These are phyloP conservation scores for Synanthedon formicaeformis DNA, from an alignment of 2,888 invertebrate species.

Conservation along the genomic window DNA sequence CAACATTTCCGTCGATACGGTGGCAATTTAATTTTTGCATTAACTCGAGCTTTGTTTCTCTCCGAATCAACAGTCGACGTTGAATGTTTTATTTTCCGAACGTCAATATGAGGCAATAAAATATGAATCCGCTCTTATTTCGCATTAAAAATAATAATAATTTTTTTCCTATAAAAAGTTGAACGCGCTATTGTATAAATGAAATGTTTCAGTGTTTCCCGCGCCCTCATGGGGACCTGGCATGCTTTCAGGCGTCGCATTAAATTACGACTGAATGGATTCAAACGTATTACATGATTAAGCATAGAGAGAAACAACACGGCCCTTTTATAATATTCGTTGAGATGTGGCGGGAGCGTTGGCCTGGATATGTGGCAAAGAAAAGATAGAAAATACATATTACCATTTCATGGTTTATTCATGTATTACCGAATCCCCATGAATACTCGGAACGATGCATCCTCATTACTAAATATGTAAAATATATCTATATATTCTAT, in stretches of 20 bases:
- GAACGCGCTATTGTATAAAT: not conserved
- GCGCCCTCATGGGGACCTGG: conserved; percentile 3
- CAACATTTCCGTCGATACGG: too few relatives aligned
- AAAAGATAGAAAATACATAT: conserved; percentile 11
- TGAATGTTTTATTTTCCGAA: too few relatives aligned
- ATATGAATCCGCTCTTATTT: too few relatives aligned
- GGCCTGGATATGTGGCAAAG: conserved; percentile 7
- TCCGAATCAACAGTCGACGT: too few relatives aligned
- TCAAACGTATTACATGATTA: conserved; percentile 4
- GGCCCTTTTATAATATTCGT: not conserved
- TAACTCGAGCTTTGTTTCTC: too few relatives aligned
- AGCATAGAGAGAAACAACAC: not conserved
- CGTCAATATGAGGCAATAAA: too few relatives aligned
- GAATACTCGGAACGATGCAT: conserved; percentile 6
- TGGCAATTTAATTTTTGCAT: too few relatives aligned
- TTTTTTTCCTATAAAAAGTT: not conserved
- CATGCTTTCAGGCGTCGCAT: conserved; percentile 8
- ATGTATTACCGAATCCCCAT: conserved; percentile 13
- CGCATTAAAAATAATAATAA: too few relatives aligned
- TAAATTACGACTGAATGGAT: conserved; percentile 13
- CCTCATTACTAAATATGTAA: not conserved
- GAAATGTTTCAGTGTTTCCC: conserved; percentile 1
- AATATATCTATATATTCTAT: not conserved
- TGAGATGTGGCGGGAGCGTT: not conserved
- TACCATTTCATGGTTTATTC: conserved; percentile 15